A percentile compares a stretch with the other conserved stretches of the same genome.
Evolutionary conservation across 2,888 invertebrate genomes (phyloP).

Genomic region (Endotricha flammealis): DNA sequence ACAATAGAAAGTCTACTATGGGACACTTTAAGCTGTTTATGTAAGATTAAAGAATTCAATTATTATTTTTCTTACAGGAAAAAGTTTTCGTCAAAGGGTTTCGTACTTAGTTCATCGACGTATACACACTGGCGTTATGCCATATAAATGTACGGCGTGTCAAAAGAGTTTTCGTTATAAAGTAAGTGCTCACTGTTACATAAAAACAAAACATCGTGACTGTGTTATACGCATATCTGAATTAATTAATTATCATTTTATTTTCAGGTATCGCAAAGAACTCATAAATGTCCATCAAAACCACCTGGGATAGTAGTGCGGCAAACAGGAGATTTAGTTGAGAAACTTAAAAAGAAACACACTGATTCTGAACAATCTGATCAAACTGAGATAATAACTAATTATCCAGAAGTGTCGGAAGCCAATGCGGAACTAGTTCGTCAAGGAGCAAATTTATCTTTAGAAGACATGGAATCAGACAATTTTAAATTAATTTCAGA

Average conservation of each 20-base stretch:
- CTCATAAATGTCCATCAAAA: slow-evolving; percentile 86
- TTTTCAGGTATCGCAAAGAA: slow-evolving; percentile 85
- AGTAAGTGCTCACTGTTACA: slow-evolving; percentile 62
- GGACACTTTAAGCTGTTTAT: too few species aligned
- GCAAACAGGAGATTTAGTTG: slow-evolving; percentile 65
- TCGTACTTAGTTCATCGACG: slow-evolving; percentile 90
- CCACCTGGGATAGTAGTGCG: slow-evolving; percentile 78
- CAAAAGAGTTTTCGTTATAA: slow-evolving; percentile 90
- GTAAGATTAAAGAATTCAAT: background rate
- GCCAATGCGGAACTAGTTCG: slow-evolving; percentile 63
- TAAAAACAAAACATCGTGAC: too few species aligned
- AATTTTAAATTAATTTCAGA: slow-evolving; percentile 57
- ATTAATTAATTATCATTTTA: slow-evolving; percentile 6
- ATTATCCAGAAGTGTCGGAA: slow-evolving; percentile 51
- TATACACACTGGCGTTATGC: slow-evolving; percentile 92
- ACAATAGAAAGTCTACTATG: too few species aligned
- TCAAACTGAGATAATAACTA: slow-evolving; percentile 15
- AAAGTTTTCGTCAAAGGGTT: slow-evolving; percentile 91
- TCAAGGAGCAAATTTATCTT: slow-evolving; percentile 63
- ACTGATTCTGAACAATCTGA: slow-evolving; percentile 22
- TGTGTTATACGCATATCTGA: too few species aligned
- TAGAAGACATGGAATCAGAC: slow-evolving; percentile 70
- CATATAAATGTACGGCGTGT: slow-evolving; percentile 89
- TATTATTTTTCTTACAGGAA: slow-evolving; percentile 76
- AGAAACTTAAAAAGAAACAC: slow-evolving; percentile 68